Evolutionary conservation across 2,113 vertebrate genomes (phyloP).

Genomic region (Sceloporus tristichus): DNA sequence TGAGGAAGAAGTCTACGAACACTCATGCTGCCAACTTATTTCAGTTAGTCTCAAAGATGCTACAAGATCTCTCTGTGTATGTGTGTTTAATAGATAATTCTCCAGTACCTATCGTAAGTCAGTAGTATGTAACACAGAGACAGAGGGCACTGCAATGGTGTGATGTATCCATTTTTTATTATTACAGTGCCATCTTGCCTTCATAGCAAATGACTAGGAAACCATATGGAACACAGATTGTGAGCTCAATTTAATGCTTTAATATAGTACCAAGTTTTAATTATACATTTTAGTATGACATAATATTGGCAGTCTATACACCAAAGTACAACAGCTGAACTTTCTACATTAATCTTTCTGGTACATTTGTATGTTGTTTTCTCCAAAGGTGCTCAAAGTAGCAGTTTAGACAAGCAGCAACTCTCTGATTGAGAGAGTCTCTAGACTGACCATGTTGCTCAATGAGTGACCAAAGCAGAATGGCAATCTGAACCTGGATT

Average conservation of each 20-base stretch:
- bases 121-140: not conserved
- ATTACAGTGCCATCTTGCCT: not conserved
- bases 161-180: not conserved
- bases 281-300: not conserved
- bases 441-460: not conserved
- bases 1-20: too few species aligned
- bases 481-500: not conserved
- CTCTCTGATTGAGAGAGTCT: not conserved
- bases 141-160: not conserved
- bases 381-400: not conserved
- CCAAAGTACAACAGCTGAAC: not conserved
- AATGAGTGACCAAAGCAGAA: not conserved
- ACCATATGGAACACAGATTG: not conserved
- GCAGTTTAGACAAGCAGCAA: not conserved
- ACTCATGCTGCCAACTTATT: too few species aligned
- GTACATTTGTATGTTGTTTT: not conserved
- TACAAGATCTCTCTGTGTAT: too few species aligned
- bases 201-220: not conserved
- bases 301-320: too few species aligned
- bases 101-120: not conserved
- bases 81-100: not conserved
- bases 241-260: too few species aligned
- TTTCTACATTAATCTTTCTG: not conserved
- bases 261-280: not conserved
- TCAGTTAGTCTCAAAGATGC: too few species aligned